Conservation (phyloP, 2,888 invertebrate genomes). For the Cyrtodaria siliqua region DNA sequence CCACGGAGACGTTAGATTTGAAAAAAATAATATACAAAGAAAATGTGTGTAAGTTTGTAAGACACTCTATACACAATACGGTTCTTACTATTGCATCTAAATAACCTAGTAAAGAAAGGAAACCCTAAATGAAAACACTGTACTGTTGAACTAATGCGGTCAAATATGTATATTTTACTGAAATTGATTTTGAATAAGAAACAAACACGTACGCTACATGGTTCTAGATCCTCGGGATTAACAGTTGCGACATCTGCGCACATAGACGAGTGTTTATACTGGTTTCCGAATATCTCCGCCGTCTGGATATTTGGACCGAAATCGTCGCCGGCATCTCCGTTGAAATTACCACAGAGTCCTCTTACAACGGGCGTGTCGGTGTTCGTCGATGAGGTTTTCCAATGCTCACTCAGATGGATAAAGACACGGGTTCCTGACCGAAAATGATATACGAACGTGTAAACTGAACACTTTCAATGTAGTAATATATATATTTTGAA, state of each 20-base stretch:
- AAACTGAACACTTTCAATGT: too few species aligned
- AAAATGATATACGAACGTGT: too few species aligned
- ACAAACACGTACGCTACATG: conserved; percentile 31
- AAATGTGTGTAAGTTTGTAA: too few species aligned
- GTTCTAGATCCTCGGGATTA: conserved; percentile 5
- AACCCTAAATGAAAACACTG: too few species aligned
- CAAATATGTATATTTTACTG: too few species aligned
- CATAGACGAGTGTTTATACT: conserved; percentile 93
- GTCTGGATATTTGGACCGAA: conserved; percentile 90
- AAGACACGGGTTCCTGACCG: conserved; percentile 58
- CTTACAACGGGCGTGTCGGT: conserved; percentile 5
- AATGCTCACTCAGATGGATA: conserved; percentile 27
- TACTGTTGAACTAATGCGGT: too few species aligned
- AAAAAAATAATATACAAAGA: too few species aligned
- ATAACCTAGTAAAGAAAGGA: not conserved
- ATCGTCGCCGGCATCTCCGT: conserved; percentile 92
- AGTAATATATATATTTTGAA: too few species aligned
- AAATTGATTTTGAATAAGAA: not conserved
- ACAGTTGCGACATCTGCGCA: conserved; percentile 81
- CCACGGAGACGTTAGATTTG: too few species aligned
- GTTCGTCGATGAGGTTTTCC: conserved; percentile 16
- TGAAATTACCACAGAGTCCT: conserved; percentile 65
- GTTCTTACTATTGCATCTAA: not conserved
- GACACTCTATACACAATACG: too few species aligned
- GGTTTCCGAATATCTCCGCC: conserved; percentile 91